phyloP scores from a whole-genome alignment of 2,888 invertebrate species.

The Drosophila meridiana region DNA sequence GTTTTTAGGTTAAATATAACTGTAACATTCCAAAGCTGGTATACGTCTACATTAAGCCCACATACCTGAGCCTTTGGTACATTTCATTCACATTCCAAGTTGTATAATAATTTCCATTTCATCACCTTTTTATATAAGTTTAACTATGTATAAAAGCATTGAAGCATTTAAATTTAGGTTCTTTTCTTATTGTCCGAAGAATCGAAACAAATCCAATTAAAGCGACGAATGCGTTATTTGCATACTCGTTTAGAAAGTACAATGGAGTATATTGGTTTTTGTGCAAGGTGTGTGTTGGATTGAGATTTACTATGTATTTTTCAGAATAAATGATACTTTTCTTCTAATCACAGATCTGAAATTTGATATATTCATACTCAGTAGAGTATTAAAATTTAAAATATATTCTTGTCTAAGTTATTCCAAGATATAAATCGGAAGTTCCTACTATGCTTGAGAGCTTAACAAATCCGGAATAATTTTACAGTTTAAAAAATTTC shows the following conservation, averaged over 20 bases:
- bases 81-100: neutral
- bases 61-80: neutral
- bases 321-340: no score
- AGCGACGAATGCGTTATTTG: neutral
- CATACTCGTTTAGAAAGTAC: no score
- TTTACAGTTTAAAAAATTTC: no score
- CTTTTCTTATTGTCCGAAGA: neutral
- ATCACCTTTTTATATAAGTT: neutral
- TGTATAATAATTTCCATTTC: neutral
- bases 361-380: no score
- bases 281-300: neutral
- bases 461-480: no score
- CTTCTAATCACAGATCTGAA: no score
- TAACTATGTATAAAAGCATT: neutral
- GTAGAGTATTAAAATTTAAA: no score
- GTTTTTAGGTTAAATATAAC: neutral
- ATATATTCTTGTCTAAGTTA: no score
- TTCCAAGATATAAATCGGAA: no score
- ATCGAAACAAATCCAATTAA: constrained; percentile 5
- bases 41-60: neutral
- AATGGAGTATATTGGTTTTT: neutral
- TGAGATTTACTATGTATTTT: neutral
- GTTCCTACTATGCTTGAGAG: no score
- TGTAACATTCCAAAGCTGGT: neutral
- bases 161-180: neutral